Percentiles rank a stretch among this genome's conserved stretches.
phyloP scores from a whole-genome alignment of 2,888 invertebrate genomes.

The Cheilosia grossa region DNA sequence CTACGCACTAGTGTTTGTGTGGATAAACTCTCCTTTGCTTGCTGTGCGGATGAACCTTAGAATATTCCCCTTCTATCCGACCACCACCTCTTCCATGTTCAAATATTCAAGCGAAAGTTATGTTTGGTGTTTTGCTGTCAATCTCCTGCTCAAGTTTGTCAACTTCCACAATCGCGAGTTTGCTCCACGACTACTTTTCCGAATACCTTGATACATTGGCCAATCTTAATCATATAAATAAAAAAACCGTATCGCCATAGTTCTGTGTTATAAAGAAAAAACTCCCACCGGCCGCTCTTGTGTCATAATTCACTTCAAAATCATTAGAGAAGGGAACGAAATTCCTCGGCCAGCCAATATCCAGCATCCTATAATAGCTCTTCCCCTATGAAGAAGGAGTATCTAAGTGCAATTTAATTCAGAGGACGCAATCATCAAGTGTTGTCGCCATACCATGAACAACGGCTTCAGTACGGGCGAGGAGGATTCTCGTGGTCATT shows the following conservation, averaged over 20 bases:
- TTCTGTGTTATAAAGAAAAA: conserved; percentile 26
- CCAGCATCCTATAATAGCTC: not conserved
- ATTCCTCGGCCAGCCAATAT: conserved; percentile 14
- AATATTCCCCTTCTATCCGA: conserved; percentile 21
- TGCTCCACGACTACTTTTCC: conserved; percentile 32
- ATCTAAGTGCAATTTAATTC: conserved; percentile 53
- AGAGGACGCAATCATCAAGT: conserved; percentile 32
- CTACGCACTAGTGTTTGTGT: conserved; percentile 26
- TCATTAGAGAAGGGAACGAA: conserved; percentile 21
- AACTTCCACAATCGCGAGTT: conserved; percentile 43
- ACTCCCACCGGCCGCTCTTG: conserved; percentile 49
- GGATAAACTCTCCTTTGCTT: conserved; percentile 33
- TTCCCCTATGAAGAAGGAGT: conserved; percentile 32
- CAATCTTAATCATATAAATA: conserved; percentile 31
- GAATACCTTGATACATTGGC: conserved; percentile 16
- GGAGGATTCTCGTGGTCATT: conserved; percentile 94
- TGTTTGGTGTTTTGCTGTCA: conserved; percentile 75
- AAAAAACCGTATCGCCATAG: conserved; percentile 5
- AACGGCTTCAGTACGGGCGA: conserved; percentile 96
- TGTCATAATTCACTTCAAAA: conserved; percentile 64
- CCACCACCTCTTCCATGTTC: conserved; percentile 17
- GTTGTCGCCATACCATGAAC: conserved; percentile 77
- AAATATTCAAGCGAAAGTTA: conserved; percentile 74
- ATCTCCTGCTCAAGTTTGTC: conserved; percentile 67
- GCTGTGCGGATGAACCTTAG: conserved; percentile 53